Conservation (phyloP, 2,113 vertebrate genomes). For the Corythaixoides concolor region DNA sequence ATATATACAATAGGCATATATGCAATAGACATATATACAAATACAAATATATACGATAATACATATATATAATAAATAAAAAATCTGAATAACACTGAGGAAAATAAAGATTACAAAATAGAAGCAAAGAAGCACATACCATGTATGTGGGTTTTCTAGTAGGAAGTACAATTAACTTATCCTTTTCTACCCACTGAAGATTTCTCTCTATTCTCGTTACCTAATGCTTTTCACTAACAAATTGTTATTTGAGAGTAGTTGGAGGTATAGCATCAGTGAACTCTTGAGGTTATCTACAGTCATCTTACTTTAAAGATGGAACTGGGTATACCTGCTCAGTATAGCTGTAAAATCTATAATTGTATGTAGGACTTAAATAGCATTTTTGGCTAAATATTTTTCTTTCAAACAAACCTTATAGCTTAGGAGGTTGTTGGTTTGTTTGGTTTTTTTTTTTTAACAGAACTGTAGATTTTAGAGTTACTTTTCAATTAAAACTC, state of each 20-base stretch:
- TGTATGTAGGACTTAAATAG: neutral
- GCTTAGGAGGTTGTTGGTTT: neutral
- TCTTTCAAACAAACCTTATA: neutral
- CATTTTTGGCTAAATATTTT: neutral
- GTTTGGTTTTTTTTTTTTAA: neutral
- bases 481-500: neutral
- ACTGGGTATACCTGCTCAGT: neutral
- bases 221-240: neutral
- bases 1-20: neutral
- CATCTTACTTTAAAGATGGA: neutral
- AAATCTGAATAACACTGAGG: neutral
- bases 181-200: neutral
- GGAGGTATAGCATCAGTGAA: neutral
- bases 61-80: neutral
- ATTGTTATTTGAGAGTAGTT: neutral
- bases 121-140: neutral
- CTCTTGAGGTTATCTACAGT: neutral
- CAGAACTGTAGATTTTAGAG: neutral
- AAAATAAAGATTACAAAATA: neutral
- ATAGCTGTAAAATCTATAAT: neutral
- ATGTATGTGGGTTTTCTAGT: neutral
- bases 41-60: neutral
- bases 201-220: neutral
- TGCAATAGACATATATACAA: neutral
- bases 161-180: neutral